Conservation (phyloP, 2,113 vertebrate species). For the Hymenochirus boettgeri region DNA sequence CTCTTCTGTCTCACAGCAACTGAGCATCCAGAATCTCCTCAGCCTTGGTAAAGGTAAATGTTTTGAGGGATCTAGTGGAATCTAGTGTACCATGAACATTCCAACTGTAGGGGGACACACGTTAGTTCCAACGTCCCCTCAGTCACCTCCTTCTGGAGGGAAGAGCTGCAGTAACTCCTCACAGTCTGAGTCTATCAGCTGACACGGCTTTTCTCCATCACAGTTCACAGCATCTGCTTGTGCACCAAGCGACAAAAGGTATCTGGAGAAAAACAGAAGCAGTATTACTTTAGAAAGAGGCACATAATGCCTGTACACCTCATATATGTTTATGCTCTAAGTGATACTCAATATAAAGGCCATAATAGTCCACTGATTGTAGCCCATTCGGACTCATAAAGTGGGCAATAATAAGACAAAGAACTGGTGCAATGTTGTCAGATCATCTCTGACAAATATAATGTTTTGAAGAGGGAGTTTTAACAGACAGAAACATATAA, state of each 20-base stretch:
- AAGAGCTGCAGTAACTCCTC: conserved; percentile 77
- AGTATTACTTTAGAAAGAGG: no score
- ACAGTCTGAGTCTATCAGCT: conserved; percentile 82
- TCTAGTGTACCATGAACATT: neutral
- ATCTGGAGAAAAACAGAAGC: conserved; percentile 59
- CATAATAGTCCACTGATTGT: no score
- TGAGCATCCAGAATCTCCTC: conserved; percentile 4
- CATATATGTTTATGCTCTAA: no score
- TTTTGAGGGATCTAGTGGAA: conserved; percentile 1
- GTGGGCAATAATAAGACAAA: no score
- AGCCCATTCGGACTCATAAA: no score
- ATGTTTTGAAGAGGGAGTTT: no score
- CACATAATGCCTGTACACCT: no score
- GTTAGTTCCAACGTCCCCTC: neutral
- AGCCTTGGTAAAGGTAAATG: neutral
- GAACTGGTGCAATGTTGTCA: no score
- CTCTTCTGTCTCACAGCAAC: neutral
- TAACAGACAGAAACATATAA: no score
- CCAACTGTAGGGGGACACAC: neutral
- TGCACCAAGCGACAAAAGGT: conserved; percentile 81
- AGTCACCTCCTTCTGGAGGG: conserved; percentile 6
- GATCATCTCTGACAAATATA: no score
- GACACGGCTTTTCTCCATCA: conserved; percentile 74
- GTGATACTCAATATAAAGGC: no score
- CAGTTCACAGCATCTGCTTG: conserved; percentile 71